These are phyloP conservation scores for Meloidogyne chitwoodi DNA, from an alignment of 1,140 invertebrate species.

Conservation along the genomic window DNA sequence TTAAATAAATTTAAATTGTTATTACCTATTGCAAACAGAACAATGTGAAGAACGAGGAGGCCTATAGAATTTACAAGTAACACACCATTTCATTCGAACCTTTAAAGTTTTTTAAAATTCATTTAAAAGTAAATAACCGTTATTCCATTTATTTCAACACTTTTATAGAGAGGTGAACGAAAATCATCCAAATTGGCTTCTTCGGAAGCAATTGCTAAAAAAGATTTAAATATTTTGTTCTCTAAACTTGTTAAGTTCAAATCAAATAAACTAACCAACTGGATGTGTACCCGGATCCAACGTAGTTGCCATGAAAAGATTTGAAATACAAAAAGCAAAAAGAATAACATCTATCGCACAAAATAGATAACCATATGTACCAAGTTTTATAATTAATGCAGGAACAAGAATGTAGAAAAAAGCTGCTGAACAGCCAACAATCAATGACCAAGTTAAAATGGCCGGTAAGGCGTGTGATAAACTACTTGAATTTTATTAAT, in stretches of 20 bases:
- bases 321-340: slow-evolving; percentile 91
- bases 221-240: no score
- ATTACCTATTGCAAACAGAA: slow-evolving; percentile 79
- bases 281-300: slow-evolving; percentile 99
- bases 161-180: slow-evolving; percentile 91
- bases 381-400: slow-evolving; percentile 32
- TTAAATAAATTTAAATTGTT: not conserved
- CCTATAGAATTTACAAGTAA: slow-evolving; percentile 95
- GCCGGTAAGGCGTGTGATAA: slow-evolving; percentile 68
- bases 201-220: slow-evolving; percentile 51
- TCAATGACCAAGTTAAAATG: slow-evolving; percentile 86
- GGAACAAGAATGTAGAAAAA: slow-evolving; percentile 83
- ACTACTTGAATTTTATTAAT: slow-evolving; percentile 25
- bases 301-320: slow-evolving; percentile 95
- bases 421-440: slow-evolving; percentile 79
- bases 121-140: slow-evolving; percentile 67
- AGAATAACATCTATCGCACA: slow-evolving; percentile 86
- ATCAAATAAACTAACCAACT: slow-evolving; percentile 71
- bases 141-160: slow-evolving; percentile 84
- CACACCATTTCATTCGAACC: slow-evolving; percentile 95
- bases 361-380: slow-evolving; percentile 70
- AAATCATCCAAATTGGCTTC: slow-evolving; percentile 74
- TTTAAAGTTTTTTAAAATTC: not conserved
- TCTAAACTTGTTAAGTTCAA: no score
- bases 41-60: slow-evolving; percentile 95